phyloP scores from a whole-genome alignment of 2,113 vertebrate genomes.

The Scophthalmus maximus region DNA sequence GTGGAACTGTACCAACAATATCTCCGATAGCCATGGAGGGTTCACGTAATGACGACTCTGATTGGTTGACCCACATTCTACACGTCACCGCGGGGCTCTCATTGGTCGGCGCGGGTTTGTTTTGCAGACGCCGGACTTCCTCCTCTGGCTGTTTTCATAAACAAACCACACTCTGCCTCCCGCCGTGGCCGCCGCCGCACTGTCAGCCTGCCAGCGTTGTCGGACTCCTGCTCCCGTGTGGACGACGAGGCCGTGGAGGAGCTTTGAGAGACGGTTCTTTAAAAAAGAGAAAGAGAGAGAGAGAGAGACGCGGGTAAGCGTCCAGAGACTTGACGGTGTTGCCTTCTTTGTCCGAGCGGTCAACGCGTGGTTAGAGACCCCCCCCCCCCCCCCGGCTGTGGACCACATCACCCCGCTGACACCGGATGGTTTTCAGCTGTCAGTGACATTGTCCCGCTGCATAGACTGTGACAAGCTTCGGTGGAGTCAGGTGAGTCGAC shows the following conservation, averaged over 20 bases:
- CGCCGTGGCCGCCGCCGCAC: slow-evolving; percentile 9
- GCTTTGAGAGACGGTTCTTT: not conserved
- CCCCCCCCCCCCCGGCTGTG: not conserved
- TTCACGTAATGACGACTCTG: slow-evolving; percentile 29
- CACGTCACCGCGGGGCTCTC: slow-evolving; percentile 14
- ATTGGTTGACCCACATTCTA: slow-evolving; percentile 79
- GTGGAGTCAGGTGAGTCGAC: slow-evolving; percentile 69
- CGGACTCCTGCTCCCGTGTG: slow-evolving; percentile 5
- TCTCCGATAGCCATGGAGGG: slow-evolving; percentile 55
- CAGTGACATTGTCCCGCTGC: not conserved
- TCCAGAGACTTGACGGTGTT: slow-evolving; percentile 20
- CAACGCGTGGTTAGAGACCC: slow-evolving; percentile 58
- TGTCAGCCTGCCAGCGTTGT: slow-evolving; percentile 30
- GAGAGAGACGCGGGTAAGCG: slow-evolving; percentile 29
- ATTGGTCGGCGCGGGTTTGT: slow-evolving; percentile 78
- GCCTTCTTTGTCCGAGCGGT: slow-evolving; percentile 44
- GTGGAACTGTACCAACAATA: too few relatives aligned
- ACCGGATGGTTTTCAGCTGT: slow-evolving; percentile 6
- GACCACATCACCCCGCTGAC: not conserved
- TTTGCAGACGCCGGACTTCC: slow-evolving; percentile 75
- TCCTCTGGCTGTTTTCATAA: slow-evolving; percentile 79
- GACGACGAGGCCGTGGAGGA: not conserved
- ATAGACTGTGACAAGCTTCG: slow-evolving; percentile 2
- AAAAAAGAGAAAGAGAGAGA: not conserved
- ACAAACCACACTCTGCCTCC: slow-evolving; percentile 72